phyloP scores from a whole-genome alignment of 1,140 invertebrate genomes.

The Vanessa tameamea region DNA sequence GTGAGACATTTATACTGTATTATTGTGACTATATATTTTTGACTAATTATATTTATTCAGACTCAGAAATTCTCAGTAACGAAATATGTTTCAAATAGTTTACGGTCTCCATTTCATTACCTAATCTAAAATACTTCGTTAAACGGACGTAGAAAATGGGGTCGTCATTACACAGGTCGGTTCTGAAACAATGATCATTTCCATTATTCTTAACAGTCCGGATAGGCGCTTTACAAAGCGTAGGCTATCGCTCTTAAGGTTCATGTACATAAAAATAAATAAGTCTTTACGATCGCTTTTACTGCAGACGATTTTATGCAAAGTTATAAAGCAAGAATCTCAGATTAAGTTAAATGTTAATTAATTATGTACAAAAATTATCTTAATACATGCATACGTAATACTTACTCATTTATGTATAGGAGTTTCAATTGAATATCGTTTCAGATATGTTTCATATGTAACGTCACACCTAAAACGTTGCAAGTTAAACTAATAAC shows the following conservation, averaged over 20 bases:
- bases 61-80: no score
- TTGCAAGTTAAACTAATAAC: no score
- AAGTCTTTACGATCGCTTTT: slow-evolving; percentile 6
- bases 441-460: no score
- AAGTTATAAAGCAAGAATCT: not conserved
- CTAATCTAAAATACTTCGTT: slow-evolving; percentile 31
- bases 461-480: no score
- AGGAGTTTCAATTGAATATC: no score
- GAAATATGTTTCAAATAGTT: no score
- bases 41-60: no score
- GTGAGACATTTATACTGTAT: no score
- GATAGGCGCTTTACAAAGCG: slow-evolving; percentile 38
- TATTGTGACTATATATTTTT: no score
- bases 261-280: slow-evolving; percentile 24
- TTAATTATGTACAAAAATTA: no score
- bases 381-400: no score
- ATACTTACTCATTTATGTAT: no score
- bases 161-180: slow-evolving; percentile 39
- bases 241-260: slow-evolving; percentile 29
- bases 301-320: slow-evolving; percentile 4
- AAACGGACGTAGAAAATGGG: slow-evolving; percentile 39
- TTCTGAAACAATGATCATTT: slow-evolving; percentile 43
- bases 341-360: not conserved
- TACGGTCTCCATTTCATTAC: not conserved
- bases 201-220: slow-evolving; percentile 42